A percentile compares a stretch with the other conserved stretches of the same genome.
Conservation (phyloP, 2,797 vertebrate genomes). For the Crocidura indochinensis region DNA sequence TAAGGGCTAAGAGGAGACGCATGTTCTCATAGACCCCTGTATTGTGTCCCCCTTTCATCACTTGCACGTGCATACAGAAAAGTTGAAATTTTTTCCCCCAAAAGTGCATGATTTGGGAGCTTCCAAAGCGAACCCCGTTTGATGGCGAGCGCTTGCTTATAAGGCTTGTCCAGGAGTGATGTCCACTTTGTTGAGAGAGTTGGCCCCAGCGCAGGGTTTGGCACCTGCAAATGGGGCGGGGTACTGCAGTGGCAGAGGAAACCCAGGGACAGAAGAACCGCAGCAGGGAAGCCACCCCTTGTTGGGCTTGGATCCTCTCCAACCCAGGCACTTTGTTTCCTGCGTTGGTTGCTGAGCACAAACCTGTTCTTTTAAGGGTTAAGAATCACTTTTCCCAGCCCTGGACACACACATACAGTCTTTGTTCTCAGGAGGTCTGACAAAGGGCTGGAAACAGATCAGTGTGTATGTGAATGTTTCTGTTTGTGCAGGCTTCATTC, state of each 20-base stretch:
- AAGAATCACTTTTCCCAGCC: neutral
- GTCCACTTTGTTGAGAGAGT: constrained; percentile 31
- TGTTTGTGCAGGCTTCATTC: neutral
- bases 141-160: neutral
- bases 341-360: neutral
- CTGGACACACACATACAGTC: neutral
- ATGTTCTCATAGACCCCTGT: too few relatives aligned
- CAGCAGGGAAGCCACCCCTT: constrained; percentile 16
- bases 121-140: neutral
- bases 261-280: too few relatives aligned
- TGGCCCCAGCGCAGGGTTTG: neutral
- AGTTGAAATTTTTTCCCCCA: neutral
- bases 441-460: neutral
- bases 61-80: neutral
- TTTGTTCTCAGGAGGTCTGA: constrained; percentile 79
- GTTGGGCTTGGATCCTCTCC: neutral
- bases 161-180: neutral
- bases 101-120: neutral
- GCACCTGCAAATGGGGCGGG: constrained; percentile 65
- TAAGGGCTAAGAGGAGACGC: neutral
- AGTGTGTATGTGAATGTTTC: too few relatives aligned
- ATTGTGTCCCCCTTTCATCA: too few relatives aligned
- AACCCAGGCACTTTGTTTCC: neutral
- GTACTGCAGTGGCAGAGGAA: neutral
- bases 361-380: neutral